A percentile compares a stretch with the other conserved stretches of the same genome.
Evolutionary conservation across 2,113 vertebrate species (phyloP).

Genomic region (Cheilinus undulatus): DNA sequence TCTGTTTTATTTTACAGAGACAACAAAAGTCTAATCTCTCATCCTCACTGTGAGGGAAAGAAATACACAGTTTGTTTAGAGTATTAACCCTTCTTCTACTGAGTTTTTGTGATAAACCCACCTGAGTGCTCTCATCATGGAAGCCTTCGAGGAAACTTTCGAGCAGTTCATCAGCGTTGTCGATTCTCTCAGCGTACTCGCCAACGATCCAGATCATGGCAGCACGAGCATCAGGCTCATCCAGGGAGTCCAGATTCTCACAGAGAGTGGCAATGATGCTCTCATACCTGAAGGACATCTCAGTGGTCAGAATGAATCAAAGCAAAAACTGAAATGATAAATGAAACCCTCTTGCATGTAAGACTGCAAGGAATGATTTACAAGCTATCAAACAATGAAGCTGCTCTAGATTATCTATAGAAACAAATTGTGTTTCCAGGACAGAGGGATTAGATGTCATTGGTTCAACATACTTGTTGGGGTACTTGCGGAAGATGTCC

Average conservation of each 20-base stretch:
- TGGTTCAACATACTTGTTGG: slow-evolving; percentile 96
- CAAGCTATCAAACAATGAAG: too few relatives aligned
- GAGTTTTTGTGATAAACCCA: slow-evolving; percentile 45
- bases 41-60: background rate
- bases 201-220: slow-evolving; percentile 99
- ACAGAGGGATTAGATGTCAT: too few relatives aligned
- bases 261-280: slow-evolving; percentile 98
- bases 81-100: background rate
- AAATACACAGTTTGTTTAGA: background rate
- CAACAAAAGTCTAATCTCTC: background rate
- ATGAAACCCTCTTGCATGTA: too few relatives aligned
- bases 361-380: too few relatives aligned
- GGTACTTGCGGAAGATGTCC: slow-evolving; percentile 98
- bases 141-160: slow-evolving; percentile 99
- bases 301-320: background rate
- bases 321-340: background rate
- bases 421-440: background rate
- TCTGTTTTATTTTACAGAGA: background rate
- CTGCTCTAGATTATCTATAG: background rate
- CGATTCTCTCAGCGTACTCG: slow-evolving; percentile 97
- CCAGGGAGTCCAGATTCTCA: slow-evolving; percentile 97
- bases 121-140: slow-evolving; percentile 99
- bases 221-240: slow-evolving; percentile 96
- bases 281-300: slow-evolving; percentile 87
- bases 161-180: slow-evolving; percentile 96